phyloP scores from a whole-genome alignment of 2,113 vertebrate species.

The Vidua chalybeata region DNA sequence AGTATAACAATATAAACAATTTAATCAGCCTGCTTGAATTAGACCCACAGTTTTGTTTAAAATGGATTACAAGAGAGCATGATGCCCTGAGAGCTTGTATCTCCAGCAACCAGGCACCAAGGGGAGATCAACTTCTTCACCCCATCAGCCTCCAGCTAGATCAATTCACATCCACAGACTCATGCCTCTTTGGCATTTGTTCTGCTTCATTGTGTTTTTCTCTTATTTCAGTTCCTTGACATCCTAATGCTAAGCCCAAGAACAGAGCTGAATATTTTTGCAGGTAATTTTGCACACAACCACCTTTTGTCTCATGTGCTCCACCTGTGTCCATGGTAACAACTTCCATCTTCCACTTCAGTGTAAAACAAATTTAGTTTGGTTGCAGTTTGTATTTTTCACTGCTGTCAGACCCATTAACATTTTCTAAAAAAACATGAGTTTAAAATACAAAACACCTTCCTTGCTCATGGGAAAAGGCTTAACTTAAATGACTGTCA shows the following conservation, averaged over 20 bases:
- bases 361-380: neutral
- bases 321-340: neutral
- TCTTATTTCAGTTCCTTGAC: neutral
- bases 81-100: neutral
- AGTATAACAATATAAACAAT: constrained; percentile 1
- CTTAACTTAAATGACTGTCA: neutral
- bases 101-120: neutral
- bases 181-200: neutral
- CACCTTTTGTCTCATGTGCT: neutral
- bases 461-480: neutral
- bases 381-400: neutral
- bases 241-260: neutral
- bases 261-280: neutral
- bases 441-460: neutral
- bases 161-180: neutral
- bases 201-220: neutral
- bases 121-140: neutral
- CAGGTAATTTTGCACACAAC: neutral
- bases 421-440: fast-evolving
- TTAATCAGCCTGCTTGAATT: neutral
- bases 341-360: neutral
- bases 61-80: neutral
- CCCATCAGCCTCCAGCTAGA: neutral
- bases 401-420: neutral
- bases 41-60: neutral